A percentile compares a stretch with the other conserved stretches of the same genome.
Conservation (phyloP, 37 sponge, comb jelly and placozoan genomes). For the Chondrosia reniformis region DNA sequence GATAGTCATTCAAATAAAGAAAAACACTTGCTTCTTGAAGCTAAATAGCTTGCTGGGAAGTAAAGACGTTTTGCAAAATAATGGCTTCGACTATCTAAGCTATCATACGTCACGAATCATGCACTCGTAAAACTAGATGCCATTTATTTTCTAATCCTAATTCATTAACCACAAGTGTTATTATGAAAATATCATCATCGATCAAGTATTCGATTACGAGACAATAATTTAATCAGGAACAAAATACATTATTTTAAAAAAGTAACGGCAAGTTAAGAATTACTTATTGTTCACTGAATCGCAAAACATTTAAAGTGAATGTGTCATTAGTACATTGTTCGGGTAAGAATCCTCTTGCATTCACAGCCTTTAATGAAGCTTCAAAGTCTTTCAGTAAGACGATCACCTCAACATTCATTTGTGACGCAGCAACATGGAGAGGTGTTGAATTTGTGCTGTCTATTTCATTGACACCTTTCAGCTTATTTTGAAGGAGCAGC, state of each 20-base stretch:
- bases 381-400: background rate
- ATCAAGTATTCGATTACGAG: no score
- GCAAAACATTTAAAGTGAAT: background rate
- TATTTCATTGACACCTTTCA: background rate
- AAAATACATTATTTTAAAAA: background rate
- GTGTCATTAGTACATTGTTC: background rate
- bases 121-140: no score
- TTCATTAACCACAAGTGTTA: no score
- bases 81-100: no score
- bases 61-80: no score
- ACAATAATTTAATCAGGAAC: no score
- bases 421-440: background rate
- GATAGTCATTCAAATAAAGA: no score
- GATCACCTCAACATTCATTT: background rate
- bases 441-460: conserved; percentile 2
- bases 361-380: background rate
- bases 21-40: no score
- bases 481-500: conserved; percentile 6
- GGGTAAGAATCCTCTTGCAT: background rate
- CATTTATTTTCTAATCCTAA: no score
- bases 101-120: no score
- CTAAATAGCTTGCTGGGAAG: no score
- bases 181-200: no score
- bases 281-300: background rate
- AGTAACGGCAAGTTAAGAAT: background rate